Base-by-base conservation (phyloP, 92 coral and sea anemone genomes). In the Muricea muricata region DNA sequence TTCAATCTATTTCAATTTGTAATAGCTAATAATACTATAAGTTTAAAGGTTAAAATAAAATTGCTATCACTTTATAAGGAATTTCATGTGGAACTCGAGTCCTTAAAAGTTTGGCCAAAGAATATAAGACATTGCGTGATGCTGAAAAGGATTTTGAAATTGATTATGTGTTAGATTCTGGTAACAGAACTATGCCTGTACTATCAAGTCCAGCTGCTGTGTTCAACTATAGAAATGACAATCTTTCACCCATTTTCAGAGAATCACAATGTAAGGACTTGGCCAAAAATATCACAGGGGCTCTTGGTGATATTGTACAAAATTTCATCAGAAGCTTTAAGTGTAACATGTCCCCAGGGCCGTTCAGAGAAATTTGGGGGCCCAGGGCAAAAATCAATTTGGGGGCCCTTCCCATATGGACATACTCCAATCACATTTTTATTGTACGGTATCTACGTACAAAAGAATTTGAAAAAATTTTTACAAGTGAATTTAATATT, bases 61-160 rank as follows among this genome's bases (percentile, higher is more conserved):
- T 4, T 37, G 9, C 9, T 37, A 4, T 37, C 4, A 37, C 9
- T 37, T 4, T 37, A 28, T 1, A 0, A 87, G 94, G 91, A 63
- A 15, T 35, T 35, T 65, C 89, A 26, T 91, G 94, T 70, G 68
- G 91, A 35, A 84, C 89, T 30, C 65, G 91, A 47, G 81, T 91
- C 1, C 58, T 30, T 0, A 91, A 91, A 37, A 79, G 55, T 26
- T 24, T 91, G 20, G 24, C 81, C 1, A 88, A 35, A 25, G n/a
- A 75, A 71, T 88, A 50, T 46, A 18, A 60, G 3, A 35, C 91
- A 14, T 56, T 83, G 52, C 31, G 80, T 71, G 91, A 88, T 54
- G 94, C 91, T 32, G 94, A 87, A 54, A 86, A 84, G 67, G 65
- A 61, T 17, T 39, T 87, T 15, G 35, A 82, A 14, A 83, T 87